These are phyloP conservation scores for Tromatobia lineatoria DNA, from an alignment of 2,888 invertebrate genomes.

Conservation along the genomic window DNA sequence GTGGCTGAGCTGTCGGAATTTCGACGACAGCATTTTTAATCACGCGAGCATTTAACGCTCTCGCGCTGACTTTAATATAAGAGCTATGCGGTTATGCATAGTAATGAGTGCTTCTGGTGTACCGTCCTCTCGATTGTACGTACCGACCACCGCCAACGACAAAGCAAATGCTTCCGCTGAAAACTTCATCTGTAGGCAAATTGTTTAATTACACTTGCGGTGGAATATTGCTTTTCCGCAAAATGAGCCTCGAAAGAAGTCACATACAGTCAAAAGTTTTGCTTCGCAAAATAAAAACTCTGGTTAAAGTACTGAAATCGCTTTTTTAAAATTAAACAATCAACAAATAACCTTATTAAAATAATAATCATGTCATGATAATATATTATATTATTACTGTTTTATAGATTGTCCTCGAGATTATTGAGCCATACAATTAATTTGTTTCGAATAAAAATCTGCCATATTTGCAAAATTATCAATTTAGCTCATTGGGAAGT, in stretches of 20 bases:
- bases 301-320: not conserved
- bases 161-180: slow-evolving; percentile 79
- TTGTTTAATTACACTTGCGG: slow-evolving; percentile 84
- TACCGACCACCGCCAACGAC: slow-evolving; percentile 50
- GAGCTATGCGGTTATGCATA: slow-evolving; percentile 84
- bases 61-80: slow-evolving; percentile 81
- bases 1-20: slow-evolving; percentile 77
- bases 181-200: slow-evolving; percentile 85
- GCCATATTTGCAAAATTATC: too few relatives aligned
- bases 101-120: slow-evolving; percentile 75
- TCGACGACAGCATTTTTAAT: slow-evolving; percentile 84
- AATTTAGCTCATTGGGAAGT: too few relatives aligned
- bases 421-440: too few relatives aligned
- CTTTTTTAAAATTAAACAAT: not conserved
- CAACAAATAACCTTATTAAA: not conserved
- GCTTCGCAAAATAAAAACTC: not conserved
- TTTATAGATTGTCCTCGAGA: too few relatives aligned
- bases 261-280: not conserved
- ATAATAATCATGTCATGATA: too few relatives aligned
- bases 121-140: slow-evolving; percentile 41
- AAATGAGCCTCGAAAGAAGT: slow-evolving; percentile 23
- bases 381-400: not conserved
- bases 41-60: slow-evolving; percentile 81
- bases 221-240: slow-evolving; percentile 66
- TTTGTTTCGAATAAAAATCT: not conserved